Base-by-base conservation (phyloP, 2,797 vertebrate genomes). In the Ptychadena robeensis region DNA sequence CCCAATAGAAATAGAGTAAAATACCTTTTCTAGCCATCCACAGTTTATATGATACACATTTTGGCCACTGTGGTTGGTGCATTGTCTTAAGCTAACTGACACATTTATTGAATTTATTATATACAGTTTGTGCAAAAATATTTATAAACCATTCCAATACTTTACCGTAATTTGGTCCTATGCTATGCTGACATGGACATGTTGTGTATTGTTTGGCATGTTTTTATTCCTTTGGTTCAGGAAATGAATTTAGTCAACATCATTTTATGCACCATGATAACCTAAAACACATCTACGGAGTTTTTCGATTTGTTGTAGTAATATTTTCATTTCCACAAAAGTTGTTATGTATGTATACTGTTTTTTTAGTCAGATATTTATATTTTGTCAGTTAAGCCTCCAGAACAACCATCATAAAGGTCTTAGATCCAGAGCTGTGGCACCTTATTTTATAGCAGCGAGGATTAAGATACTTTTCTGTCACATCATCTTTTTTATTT, bases 401-500 rank as follows among this genome's bases (percentile, higher is more conserved):
- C 64, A 69, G 73, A 87, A 79, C 79, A 7, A 85, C 65, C 32
- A 85, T 85, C 88, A 87, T 88, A 90, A 90, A 90, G 88, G 53
- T 85, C 85, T 85, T 85, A 87, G 86, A 85, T 83, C 86, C 81
- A 88, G 86, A 89, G 86, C 86, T 77, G 87, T 81, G 87, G 70
- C 69, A 81, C 73, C 87, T 89, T 90, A 78, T 86, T 87, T 88
- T 89, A 85, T 88, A 82, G 70, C 86, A 82, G 59, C 18, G 28
- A 66, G 82, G 86, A 90, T 89, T 90, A 90, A 64, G 77, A 79
- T 85, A 84, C 79, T 67, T 38, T 88, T 89, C 86, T 86, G 74
- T 83, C 88, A 89, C 81, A 87, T 86, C 85, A 88, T 86, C 82
- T 86, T 86, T 87, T 85, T 79, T 78, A 79, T 73, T 86, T 86